phyloP scores from a whole-genome alignment of 2,888 invertebrate species.

The Hyposoter dolosus region DNA sequence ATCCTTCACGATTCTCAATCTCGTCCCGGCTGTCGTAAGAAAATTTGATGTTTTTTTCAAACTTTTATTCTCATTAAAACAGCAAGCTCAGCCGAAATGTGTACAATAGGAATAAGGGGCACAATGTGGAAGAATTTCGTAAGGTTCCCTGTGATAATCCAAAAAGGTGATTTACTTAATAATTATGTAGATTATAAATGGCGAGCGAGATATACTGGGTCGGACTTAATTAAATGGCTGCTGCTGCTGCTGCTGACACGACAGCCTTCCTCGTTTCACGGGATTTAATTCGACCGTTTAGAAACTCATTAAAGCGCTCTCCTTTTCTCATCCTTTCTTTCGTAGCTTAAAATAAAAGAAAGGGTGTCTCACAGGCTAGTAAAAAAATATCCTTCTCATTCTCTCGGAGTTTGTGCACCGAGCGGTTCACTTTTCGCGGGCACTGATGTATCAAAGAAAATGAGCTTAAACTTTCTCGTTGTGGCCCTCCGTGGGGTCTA shows the following conservation, averaged over 20 bases:
- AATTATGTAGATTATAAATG: constrained; percentile 41
- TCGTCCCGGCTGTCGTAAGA: background rate
- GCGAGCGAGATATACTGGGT: constrained; percentile 44
- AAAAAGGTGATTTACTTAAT: constrained; percentile 15
- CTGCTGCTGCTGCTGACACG: constrained; percentile 56
- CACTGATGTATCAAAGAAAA: constrained; percentile 62
- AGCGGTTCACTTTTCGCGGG: background rate
- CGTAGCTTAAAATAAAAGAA: constrained; percentile 28
- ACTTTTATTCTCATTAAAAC: background rate
- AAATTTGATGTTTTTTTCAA: background rate
- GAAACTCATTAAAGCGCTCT: constrained; percentile 60
- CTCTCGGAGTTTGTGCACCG: constrained; percentile 26
- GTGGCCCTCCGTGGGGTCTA: background rate
- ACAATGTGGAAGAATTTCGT: constrained; percentile 1
- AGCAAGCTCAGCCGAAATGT: background rate
- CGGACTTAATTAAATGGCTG: constrained; percentile 66
- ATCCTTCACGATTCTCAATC: background rate
- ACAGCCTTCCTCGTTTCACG: constrained; percentile 28
- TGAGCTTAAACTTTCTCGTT: constrained; percentile 50
- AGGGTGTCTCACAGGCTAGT: background rate
- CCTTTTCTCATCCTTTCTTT: constrained; percentile 20
- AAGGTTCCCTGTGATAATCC: constrained; percentile 12
- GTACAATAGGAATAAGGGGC: background rate
- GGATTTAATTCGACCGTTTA: constrained; percentile 52
- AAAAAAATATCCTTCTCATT: constrained; percentile 11